These are phyloP conservation scores for Melanotus villosus DNA, from an alignment of 2,888 invertebrate genomes.

Conservation along the genomic window DNA sequence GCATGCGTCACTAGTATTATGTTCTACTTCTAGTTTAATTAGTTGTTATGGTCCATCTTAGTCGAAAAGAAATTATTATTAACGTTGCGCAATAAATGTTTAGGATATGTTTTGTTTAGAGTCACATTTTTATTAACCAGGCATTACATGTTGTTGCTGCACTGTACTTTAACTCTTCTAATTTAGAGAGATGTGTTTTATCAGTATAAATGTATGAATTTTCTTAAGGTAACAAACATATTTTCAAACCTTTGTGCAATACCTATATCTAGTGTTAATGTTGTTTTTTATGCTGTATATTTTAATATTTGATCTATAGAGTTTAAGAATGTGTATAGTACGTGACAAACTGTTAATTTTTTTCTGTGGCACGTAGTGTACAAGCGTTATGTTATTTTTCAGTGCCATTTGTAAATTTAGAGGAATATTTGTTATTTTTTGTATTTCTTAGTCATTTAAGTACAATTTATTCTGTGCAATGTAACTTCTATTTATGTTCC, in stretches of 20 bases:
- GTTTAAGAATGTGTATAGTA: constrained; percentile 40
- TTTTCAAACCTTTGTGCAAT: constrained; percentile 53
- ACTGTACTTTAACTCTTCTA: constrained; percentile 29
- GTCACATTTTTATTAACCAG: background rate
- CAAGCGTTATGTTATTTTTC: constrained; percentile 41
- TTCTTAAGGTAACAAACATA: constrained; percentile 36
- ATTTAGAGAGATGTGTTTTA: constrained; percentile 37
- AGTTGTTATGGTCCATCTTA: no score
- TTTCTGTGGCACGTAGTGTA: constrained; percentile 37
- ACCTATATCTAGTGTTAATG: constrained; percentile 50
- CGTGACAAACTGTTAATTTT: constrained; percentile 36
- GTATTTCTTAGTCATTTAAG: constrained; percentile 25
- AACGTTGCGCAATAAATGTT: no score
- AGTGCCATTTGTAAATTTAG: constrained; percentile 49
- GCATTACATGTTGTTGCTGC: constrained; percentile 14
- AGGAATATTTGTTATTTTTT: constrained; percentile 39
- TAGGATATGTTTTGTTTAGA: no score
- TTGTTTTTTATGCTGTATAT: constrained; percentile 53
- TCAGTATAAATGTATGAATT: constrained; percentile 38
- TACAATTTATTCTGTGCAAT: constrained; percentile 8
- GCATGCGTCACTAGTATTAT: no score
- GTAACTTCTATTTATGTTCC: constrained; percentile 17
- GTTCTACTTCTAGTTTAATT: no score
- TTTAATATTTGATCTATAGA: constrained; percentile 43
- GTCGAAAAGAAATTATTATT: no score